Conservation (phyloP, 2,888 invertebrate species). For the Lissonota sp. region DNA sequence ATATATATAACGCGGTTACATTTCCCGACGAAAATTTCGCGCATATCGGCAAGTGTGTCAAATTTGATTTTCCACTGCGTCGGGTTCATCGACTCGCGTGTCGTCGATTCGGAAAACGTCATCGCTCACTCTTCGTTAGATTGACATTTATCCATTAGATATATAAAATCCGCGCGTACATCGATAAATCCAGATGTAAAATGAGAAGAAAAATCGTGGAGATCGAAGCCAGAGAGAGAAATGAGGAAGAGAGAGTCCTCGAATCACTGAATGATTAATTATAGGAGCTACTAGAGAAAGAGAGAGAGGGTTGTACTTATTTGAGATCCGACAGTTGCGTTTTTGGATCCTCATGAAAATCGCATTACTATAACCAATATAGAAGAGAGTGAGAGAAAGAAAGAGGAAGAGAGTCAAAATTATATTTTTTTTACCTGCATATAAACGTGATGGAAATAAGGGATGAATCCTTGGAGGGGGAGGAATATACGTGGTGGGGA, state of each 20-base stretch:
- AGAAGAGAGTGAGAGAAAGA: constrained; percentile 49
- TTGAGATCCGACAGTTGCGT: constrained; percentile 44
- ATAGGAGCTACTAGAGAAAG: constrained; percentile 59
- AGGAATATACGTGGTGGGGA: constrained; percentile 52
- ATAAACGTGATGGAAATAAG: constrained; percentile 42
- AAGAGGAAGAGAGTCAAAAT: constrained; percentile 13
- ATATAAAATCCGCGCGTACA: constrained; percentile 18
- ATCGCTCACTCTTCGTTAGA: constrained; percentile 51
- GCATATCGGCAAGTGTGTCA: constrained; percentile 45
- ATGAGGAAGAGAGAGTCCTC: constrained; percentile 1
- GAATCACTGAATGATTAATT: constrained; percentile 77
- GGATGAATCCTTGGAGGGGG: constrained; percentile 29
- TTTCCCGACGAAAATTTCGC: not conserved
- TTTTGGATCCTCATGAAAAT: constrained; percentile 77
- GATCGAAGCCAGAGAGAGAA: constrained; percentile 51
- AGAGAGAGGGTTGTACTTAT: constrained; percentile 27
- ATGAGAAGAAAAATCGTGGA: constrained; percentile 10
- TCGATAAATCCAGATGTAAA: not conserved
- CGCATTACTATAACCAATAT: constrained; percentile 80
- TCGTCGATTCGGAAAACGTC: constrained; percentile 19
- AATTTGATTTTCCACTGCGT: constrained; percentile 68
- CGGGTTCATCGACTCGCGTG: constrained; percentile 43
- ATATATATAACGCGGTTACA: not conserved
- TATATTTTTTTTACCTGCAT: constrained; percentile 30
- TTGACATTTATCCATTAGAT: not conserved